These are phyloP conservation scores for Spheniscus humboldti DNA, from an alignment of 2,797 vertebrate genomes.

Conservation along the genomic window DNA sequence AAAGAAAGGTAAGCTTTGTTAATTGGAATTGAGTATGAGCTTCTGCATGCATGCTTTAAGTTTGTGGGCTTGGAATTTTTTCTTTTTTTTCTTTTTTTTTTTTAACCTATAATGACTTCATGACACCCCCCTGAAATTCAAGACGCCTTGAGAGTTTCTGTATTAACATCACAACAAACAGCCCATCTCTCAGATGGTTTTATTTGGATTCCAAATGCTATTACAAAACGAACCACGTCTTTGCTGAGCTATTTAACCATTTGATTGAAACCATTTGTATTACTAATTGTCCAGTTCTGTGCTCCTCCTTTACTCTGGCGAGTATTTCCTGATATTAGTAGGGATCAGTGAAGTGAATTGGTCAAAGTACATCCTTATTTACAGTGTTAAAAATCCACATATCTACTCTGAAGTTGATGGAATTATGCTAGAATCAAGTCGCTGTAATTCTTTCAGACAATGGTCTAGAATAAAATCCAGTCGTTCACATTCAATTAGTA, in stretches of 20 bases:
- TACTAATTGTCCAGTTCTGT: constrained; percentile 31
- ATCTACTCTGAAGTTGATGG: not conserved
- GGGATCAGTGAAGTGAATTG: not conserved
- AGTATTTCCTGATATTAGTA: constrained; percentile 29
- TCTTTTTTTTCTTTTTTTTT: not conserved
- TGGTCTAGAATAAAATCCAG: constrained; percentile 31
- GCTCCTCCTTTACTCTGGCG: constrained; percentile 9
- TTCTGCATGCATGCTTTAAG: constrained; percentile 19
- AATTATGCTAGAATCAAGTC: constrained; percentile 26
- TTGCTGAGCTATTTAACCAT: not conserved
- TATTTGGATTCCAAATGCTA: constrained; percentile 1
- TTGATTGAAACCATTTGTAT: constrained; percentile 24
- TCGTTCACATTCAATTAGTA: constrained; percentile 37
- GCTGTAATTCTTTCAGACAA: not conserved
- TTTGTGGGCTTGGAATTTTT: not conserved
- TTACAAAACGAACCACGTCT: not conserved
- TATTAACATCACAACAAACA: not conserved
- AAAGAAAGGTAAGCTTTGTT: constrained; percentile 59
- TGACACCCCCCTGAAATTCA: not conserved
- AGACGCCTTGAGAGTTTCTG: not conserved
- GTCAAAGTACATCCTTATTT: constrained; percentile 24
- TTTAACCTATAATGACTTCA: not conserved
- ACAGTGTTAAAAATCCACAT: not conserved
- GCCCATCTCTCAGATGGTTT: not conserved
- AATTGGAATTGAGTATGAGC: constrained; percentile 47